phyloP scores from a whole-genome alignment of 2,797 vertebrate genomes.

The Phaenicophaeus curvirostris region DNA sequence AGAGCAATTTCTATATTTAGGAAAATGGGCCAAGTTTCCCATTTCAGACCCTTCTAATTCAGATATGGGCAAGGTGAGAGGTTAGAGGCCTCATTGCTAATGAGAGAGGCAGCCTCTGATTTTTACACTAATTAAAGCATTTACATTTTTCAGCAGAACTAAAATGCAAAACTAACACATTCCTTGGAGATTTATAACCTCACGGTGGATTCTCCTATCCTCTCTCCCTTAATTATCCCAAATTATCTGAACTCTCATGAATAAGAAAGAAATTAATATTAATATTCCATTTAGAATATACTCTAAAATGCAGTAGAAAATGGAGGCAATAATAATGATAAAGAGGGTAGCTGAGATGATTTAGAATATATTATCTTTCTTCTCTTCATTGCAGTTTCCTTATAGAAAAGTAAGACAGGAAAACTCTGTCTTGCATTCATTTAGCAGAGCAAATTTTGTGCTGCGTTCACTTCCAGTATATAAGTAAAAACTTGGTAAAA shows the following conservation, averaged over 20 bases:
- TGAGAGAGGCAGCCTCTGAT: conserved; percentile 42
- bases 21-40: background rate
- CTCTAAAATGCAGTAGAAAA: conserved; percentile 34
- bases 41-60: conserved; percentile 13
- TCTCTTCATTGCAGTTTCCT: background rate
- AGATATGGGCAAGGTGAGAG: conserved; percentile 16
- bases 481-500: conserved; percentile 25
- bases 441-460: conserved; percentile 24
- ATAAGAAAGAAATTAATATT: conserved; percentile 67
- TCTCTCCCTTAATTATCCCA: conserved; percentile 40
- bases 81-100: conserved; percentile 6
- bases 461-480: background rate
- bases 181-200: conserved; percentile 35
- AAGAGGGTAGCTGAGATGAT: conserved; percentile 45
- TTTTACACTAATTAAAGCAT: conserved; percentile 54
- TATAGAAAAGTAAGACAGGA: background rate
- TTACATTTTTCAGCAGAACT: conserved; percentile 40
- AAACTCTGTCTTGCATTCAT: background rate
- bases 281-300: conserved; percentile 70
- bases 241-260: conserved; percentile 41
- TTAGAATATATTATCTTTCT: conserved; percentile 57
- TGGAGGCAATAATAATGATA: conserved; percentile 54
- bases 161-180: conserved; percentile 52
- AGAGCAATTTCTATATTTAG: background rate
- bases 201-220: background rate